Conservation (phyloP, 2,888 invertebrate species). For the Meteorus cinctellus region DNA sequence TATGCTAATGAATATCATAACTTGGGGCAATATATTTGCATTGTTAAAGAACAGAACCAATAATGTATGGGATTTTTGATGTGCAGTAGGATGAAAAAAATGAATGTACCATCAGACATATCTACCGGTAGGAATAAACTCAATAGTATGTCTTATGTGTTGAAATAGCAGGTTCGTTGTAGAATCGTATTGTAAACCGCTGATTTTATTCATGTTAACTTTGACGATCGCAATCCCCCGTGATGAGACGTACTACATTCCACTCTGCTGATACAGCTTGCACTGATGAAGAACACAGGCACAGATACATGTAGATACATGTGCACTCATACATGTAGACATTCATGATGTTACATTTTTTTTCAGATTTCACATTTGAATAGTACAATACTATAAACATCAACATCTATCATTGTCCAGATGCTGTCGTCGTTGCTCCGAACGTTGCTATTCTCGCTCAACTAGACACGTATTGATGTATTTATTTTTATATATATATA, state of each 20-base stretch:
- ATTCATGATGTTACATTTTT: not conserved
- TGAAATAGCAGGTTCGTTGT: not conserved
- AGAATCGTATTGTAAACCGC: not conserved
- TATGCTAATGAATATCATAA: not conserved
- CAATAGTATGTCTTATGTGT: not conserved
- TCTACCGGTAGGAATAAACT: not conserved
- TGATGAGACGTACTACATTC: slow-evolving; percentile 16
- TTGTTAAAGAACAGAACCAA: not conserved
- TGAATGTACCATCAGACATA: not conserved
- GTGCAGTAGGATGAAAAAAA: not conserved
- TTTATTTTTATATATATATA: no score
- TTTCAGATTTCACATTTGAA: not conserved
- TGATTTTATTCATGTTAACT: not conserved
- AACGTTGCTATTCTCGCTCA: no score
- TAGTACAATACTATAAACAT: not conserved
- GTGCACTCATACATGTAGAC: not conserved
- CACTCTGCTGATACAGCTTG: slow-evolving; percentile 21
- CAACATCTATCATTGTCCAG: not conserved
- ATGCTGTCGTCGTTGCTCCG: no score
- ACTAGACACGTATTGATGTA: no score
- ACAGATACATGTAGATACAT: no score
- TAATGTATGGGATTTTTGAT: not conserved
- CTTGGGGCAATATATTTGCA: not conserved
- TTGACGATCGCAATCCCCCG: not conserved
- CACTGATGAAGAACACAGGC: not conserved